Evolutionary conservation across 2,888 invertebrate species (phyloP), one percentile per base, ranked within the genome.

Genomic region (Agrotis puta): DNA sequence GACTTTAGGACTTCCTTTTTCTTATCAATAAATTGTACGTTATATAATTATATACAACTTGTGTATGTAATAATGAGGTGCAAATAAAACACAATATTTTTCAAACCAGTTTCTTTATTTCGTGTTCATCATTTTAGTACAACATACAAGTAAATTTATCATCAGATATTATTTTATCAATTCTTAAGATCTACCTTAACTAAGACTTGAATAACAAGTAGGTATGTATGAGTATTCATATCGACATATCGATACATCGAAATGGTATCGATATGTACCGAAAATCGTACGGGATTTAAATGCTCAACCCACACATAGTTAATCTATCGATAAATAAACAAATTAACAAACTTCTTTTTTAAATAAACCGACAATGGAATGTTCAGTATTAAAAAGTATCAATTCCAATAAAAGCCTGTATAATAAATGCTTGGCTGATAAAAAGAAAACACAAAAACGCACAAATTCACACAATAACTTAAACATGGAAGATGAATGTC

Each of bases 131-230:
- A 92, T 95, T 96, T 96, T 94, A 96, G 94, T 96, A 96, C 96
- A 96, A 96, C 96, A 96, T 96, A 96, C 96, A 96, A 94, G 96
- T 96, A 96, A 96, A 96, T 92, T 96, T 96, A 96, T 96, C 96
- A 94, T 96, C 96, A 93, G 95, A 95, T 95, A 95, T 94, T 94
- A 94, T 94, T 86, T 94, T 94, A 96, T 95, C 93, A 94, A 95
- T 95, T 92, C 96, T 96, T 96, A 96, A 89, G 77, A 80, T 87
- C 95, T 95, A 95, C 90, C 95, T 95, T 96, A 96, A 93, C 87
- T 94, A 93, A 91, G 93, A 94, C 92, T 93, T 94, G 95, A 94
- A 93, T 95, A 95, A 96, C 95, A 95, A 95, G 93, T 92, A 91
- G 88, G 90, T 90, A 91, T 89, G 88, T 87, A 88, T 88, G 90